Conservation (phyloP, 2,888 invertebrate genomes). For the Ditylenchus weischeri region DNA sequence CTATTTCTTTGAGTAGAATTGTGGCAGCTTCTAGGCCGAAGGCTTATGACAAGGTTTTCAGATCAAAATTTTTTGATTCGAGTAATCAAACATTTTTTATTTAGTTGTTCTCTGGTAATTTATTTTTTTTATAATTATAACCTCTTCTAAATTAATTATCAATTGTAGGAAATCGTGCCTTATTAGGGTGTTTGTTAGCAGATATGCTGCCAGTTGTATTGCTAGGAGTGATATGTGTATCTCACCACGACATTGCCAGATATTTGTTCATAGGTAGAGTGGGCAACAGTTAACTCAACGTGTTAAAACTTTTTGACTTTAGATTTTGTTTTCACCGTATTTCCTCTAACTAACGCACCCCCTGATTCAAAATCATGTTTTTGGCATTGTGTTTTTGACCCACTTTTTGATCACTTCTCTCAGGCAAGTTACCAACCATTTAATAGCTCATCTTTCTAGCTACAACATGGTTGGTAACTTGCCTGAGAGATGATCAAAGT, state of each 20-base stretch:
- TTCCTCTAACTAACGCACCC: too few species aligned
- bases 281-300: too few species aligned
- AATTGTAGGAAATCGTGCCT: slow-evolving; percentile 38
- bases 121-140: background rate
- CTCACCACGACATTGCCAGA: slow-evolving; percentile 41
- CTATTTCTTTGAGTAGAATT: slow-evolving; percentile 45
- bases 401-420: too few species aligned
- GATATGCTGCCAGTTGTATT: slow-evolving; percentile 43
- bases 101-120: slow-evolving; percentile 6
- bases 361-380: too few species aligned
- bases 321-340: too few species aligned
- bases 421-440: too few species aligned
- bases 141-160: too few species aligned
- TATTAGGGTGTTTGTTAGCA: slow-evolving; percentile 41
- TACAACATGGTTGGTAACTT: too few species aligned
- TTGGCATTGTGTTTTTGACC: too few species aligned
- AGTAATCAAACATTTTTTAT: background rate
- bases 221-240: slow-evolving; percentile 41
- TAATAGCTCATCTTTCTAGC: too few species aligned
- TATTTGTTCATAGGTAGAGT: slow-evolving; percentile 43
- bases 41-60: slow-evolving; percentile 34
- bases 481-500: too few species aligned
- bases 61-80: slow-evolving; percentile 1
- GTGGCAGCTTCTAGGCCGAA: slow-evolving; percentile 40
- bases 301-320: too few species aligned